These are phyloP conservation scores for Drosophila parthenogenetica DNA, from an alignment of 2,888 invertebrate genomes.

Conservation along the genomic window DNA sequence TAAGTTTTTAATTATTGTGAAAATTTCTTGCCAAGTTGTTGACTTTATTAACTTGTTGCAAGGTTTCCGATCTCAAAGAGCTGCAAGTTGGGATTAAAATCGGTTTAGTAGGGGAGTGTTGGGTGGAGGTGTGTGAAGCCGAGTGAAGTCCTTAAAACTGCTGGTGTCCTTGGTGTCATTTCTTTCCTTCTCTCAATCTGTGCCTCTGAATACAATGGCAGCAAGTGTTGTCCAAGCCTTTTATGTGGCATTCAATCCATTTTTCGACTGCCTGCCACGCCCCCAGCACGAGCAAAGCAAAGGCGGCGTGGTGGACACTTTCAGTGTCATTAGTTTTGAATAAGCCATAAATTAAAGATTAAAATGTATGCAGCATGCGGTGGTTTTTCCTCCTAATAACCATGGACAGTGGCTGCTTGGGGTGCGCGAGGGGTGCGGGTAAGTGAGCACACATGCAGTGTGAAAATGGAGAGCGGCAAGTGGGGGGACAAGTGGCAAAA, in stretches of 20 bases:
- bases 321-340: constrained; percentile 79
- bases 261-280: background rate
- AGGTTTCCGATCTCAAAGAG: constrained; percentile 8
- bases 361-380: constrained; percentile 67
- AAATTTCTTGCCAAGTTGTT: background rate
- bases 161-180: constrained; percentile 16
- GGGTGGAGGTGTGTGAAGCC: background rate
- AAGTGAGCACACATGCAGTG: background rate
- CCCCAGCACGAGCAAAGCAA: background rate
- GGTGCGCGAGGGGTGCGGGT: background rate
- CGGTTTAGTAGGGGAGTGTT: background rate
- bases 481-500: constrained; percentile 56
- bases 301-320: constrained; percentile 59
- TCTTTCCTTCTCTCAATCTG: background rate
- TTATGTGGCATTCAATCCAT: constrained; percentile 29
- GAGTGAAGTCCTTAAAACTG: background rate
- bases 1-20: background rate
- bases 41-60: constrained; percentile 8
- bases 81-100: constrained; percentile 1
- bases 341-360: constrained; percentile 81
- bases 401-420: constrained; percentile 1
- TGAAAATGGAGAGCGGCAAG: background rate
- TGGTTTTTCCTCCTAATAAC: constrained; percentile 41
- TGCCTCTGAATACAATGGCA: background rate
- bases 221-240: constrained; percentile 26